Conservation (phyloP, 1,140 invertebrate genomes). For the Oedothorax gibbosus region DNA sequence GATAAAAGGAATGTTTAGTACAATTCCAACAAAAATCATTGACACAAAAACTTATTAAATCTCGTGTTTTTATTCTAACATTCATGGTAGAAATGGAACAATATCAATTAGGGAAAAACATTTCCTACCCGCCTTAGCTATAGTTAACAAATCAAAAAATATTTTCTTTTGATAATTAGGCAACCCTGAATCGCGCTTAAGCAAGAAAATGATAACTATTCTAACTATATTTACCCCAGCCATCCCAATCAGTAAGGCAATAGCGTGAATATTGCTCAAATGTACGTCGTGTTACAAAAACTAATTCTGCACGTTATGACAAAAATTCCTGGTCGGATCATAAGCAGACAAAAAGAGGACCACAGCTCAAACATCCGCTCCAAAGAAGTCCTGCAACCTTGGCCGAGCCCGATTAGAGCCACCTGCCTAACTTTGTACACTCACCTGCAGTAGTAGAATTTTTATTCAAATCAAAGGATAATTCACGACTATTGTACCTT, state of each 20-base stretch:
- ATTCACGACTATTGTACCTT: background rate
- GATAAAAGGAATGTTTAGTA: too few relatives aligned
- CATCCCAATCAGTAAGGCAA: background rate
- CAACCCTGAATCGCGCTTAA: too few relatives aligned
- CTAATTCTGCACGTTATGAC: background rate
- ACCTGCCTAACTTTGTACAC: slow-evolving; percentile 9
- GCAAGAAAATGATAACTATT: too few relatives aligned
- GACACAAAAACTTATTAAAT: too few relatives aligned
- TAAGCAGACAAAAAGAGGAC: slow-evolving; percentile 8
- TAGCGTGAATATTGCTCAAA: background rate
- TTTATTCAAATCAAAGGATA: background rate
- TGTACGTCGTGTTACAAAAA: slow-evolving; percentile 11
- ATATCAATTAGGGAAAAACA: too few relatives aligned
- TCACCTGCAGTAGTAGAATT: slow-evolving; percentile 23
- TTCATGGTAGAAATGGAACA: too few relatives aligned
- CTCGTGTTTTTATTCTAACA: too few relatives aligned
- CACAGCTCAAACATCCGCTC: slow-evolving; percentile 21
- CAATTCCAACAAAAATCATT: too few relatives aligned
- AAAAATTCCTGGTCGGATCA: slow-evolving; percentile 1
- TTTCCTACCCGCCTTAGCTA: too few relatives aligned
- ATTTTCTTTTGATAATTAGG: too few relatives aligned
- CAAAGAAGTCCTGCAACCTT: slow-evolving; percentile 8
- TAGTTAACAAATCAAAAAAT: too few relatives aligned
- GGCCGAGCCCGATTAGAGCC: background rate
- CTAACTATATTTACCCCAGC: too few relatives aligned